phyloP scores from a whole-genome alignment of 2,888 invertebrate genomes.

The Hymenopus coronatus region DNA sequence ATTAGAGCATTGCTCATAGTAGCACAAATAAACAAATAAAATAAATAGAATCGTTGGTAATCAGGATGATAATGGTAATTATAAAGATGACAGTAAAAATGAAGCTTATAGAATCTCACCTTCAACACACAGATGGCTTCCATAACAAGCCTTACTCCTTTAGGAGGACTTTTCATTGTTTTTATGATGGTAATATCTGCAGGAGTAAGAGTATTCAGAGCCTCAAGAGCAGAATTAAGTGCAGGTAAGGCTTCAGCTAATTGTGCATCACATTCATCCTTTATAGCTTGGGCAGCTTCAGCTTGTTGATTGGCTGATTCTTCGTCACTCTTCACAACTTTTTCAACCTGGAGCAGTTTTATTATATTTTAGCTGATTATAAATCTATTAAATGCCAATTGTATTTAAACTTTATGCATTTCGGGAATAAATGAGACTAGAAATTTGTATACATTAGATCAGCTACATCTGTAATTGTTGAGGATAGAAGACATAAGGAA shows the following conservation, averaged over 20 bases:
- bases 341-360: slow-evolving; percentile 53
- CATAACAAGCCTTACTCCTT: slow-evolving; percentile 86
- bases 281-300: slow-evolving; percentile 72
- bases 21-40: no score
- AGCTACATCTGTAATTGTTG: no score
- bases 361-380: no score
- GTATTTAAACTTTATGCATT: no score
- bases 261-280: slow-evolving; percentile 89
- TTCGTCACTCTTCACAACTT: slow-evolving; percentile 78
- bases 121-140: slow-evolving; percentile 93
- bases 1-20: no score
- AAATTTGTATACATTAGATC: no score
- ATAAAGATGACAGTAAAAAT: background rate
- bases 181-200: slow-evolving; percentile 90
- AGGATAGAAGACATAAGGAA: no score
- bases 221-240: slow-evolving; percentile 78
- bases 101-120: slow-evolving; percentile 42
- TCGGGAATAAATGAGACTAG: no score
- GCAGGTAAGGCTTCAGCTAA: slow-evolving; percentile 90
- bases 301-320: slow-evolving; percentile 62
- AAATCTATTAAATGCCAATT: no score
- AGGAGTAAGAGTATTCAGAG: slow-evolving; percentile 85
- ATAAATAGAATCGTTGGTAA: no score
- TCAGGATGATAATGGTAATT: no score
- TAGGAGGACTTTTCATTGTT: slow-evolving; percentile 95